phyloP scores from a whole-genome alignment of 2,888 invertebrate genomes.

The Drosophila lutescens region DNA sequence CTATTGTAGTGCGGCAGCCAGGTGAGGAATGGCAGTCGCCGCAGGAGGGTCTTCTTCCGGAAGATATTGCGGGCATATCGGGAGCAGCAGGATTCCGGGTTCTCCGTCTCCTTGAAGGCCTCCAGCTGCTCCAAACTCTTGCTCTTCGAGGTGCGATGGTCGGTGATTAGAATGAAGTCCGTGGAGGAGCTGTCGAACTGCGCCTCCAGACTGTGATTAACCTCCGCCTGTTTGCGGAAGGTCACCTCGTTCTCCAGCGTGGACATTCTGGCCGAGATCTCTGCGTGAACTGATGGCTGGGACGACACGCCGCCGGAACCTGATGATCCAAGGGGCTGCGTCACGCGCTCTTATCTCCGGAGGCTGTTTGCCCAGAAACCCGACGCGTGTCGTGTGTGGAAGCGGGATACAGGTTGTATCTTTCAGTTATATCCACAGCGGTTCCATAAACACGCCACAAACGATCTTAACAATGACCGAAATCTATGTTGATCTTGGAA shows the following conservation, averaged over 20 bases:
- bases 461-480: slow-evolving; percentile 36
- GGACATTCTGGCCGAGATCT: slow-evolving; percentile 67
- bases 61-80: slow-evolving; percentile 83
- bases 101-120: slow-evolving; percentile 40
- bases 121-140: slow-evolving; percentile 72
- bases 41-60: slow-evolving; percentile 89
- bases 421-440: slow-evolving; percentile 53
- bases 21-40: slow-evolving; percentile 89
- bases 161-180: slow-evolving; percentile 81
- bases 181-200: slow-evolving; percentile 79
- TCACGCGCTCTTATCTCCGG: slow-evolving; percentile 65
- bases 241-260: slow-evolving; percentile 72
- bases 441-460: slow-evolving; percentile 51
- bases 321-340: slow-evolving; percentile 59
- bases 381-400: slow-evolving; percentile 68
- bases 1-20: slow-evolving; percentile 92
- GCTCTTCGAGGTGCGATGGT: slow-evolving; percentile 75
- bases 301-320: slow-evolving; percentile 47
- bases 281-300: slow-evolving; percentile 29
- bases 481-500: slow-evolving; percentile 41
- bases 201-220: slow-evolving; percentile 72
- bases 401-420: slow-evolving; percentile 73
- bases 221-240: slow-evolving; percentile 74
- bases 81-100: slow-evolving; percentile 46
- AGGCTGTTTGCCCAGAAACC: slow-evolving; percentile 63